phyloP scores from a whole-genome alignment of 1,140 invertebrate species.

The Sycophaga agraensis region DNA sequence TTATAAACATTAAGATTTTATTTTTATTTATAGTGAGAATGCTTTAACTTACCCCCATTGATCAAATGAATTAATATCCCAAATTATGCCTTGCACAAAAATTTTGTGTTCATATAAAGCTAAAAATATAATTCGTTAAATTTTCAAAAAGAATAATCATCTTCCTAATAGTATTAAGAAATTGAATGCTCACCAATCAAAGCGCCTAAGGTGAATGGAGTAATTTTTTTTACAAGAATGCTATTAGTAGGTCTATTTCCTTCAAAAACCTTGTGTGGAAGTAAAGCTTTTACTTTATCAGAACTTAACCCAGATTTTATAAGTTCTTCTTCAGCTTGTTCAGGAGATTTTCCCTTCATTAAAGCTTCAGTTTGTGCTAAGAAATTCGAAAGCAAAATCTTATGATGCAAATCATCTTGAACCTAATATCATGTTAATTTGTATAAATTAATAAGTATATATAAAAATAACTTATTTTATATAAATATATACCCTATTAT shows the following conservation, averaged over 20 bases:
- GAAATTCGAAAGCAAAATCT: slow-evolving; percentile 96
- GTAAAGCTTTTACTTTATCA: slow-evolving; percentile 74
- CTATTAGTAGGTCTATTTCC: slow-evolving; percentile 98
- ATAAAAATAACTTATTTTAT: background rate
- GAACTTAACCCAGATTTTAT: slow-evolving; percentile 70
- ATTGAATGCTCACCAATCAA: slow-evolving; percentile 79
- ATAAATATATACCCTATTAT: slow-evolving; percentile 76
- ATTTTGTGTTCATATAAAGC: slow-evolving; percentile 99
- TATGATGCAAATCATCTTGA: slow-evolving; percentile 65
- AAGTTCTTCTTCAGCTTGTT: slow-evolving; percentile 76
- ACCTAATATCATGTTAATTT: slow-evolving; percentile 35
- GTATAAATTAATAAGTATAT: background rate
- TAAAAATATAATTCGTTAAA: slow-evolving; percentile 60
- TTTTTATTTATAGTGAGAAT: slow-evolving; percentile 21
- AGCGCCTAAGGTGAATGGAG: slow-evolving; percentile 91
- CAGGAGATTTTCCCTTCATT: slow-evolving; percentile 86
- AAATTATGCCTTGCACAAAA: slow-evolving; percentile 96
- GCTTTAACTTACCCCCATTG: slow-evolving; percentile 88
- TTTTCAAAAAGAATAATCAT: slow-evolving; percentile 16
- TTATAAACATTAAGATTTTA: slow-evolving; percentile 24
- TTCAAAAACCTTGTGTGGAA: slow-evolving; percentile 96
- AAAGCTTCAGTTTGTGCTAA: slow-evolving; percentile 97
- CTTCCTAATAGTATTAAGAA: slow-evolving; percentile 24
- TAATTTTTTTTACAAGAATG: slow-evolving; percentile 90
- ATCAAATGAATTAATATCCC: slow-evolving; percentile 99